These are phyloP conservation scores for Lemur catta DNA, from an alignment of 2,797 vertebrate species.

Conservation along the genomic window DNA sequence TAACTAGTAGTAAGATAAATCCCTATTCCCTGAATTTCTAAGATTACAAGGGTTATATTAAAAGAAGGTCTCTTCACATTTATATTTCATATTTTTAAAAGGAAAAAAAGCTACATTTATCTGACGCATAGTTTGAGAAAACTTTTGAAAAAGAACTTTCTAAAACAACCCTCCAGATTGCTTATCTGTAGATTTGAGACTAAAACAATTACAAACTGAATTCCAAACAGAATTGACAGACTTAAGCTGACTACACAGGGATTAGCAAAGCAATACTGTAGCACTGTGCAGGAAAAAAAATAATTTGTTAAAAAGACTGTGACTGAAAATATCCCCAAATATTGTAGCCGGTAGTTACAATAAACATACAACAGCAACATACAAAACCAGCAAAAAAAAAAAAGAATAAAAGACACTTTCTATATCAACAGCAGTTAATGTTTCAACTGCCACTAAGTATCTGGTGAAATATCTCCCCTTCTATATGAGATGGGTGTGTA, in stretches of 20 bases:
- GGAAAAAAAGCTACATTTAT: conserved; percentile 8
- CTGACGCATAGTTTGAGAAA: neutral
- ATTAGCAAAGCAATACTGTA: neutral
- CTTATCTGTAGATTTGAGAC: neutral
- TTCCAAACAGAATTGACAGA: neutral
- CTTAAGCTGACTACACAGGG: neutral
- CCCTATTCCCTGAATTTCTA: neutral
- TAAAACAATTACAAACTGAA: conserved; percentile 17
- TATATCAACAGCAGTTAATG: neutral
- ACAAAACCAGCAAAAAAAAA: neutral
- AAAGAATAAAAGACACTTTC: neutral
- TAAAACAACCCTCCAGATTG: neutral
- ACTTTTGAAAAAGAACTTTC: conserved; percentile 5
- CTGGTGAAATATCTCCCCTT: neutral
- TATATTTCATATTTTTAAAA: conserved; percentile 1
- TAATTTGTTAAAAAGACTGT: neutral
- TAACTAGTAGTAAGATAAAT: neutral
- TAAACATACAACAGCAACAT: neutral
- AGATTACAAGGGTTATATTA: conserved; percentile 8
- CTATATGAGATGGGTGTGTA: neutral
- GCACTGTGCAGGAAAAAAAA: neutral
- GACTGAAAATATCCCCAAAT: neutral
- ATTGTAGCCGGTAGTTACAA: neutral
- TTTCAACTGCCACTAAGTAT: neutral
- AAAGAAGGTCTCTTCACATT: neutral